A percentile compares a stretch with the other conserved stretches of the same genome.
These are phyloP conservation scores for Chelonia mydas DNA, from an alignment of 2,797 vertebrate species.

Conservation along the genomic window DNA sequence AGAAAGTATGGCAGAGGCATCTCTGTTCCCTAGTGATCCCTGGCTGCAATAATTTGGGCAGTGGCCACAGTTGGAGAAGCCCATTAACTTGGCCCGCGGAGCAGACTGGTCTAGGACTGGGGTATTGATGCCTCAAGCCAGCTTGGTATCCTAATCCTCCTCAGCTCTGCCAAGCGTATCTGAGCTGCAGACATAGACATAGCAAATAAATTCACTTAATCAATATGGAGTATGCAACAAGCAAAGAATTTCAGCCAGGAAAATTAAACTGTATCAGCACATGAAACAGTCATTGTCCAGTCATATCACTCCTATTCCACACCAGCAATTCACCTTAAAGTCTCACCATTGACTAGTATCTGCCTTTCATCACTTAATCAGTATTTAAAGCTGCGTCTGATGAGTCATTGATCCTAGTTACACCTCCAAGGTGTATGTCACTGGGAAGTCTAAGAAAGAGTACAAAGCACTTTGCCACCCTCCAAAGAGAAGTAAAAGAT, in stretches of 20 bases:
- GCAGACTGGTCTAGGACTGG: not conserved
- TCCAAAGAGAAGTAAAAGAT: conserved; percentile 14
- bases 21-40: not conserved
- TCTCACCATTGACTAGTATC: conserved; percentile 34
- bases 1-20: not conserved
- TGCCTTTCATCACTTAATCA: conserved; percentile 64
- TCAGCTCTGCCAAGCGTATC: not conserved
- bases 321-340: conserved; percentile 40
- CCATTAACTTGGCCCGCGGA: not conserved
- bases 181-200: conserved; percentile 23
- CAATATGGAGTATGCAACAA: conserved; percentile 44
- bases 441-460: conserved; percentile 46
- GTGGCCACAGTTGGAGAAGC: not conserved
- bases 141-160: not conserved
- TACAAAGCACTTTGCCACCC: conserved; percentile 7
- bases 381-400: conserved; percentile 63
- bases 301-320: conserved; percentile 25
- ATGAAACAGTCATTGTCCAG: conserved; percentile 52
- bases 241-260: conserved; percentile 41
- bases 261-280: not conserved
- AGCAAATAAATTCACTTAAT: conserved; percentile 46
- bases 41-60: not conserved
- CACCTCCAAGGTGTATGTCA: conserved; percentile 28
- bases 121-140: conserved; percentile 3
- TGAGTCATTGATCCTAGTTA: conserved; percentile 63